phyloP scores from a whole-genome alignment of 2,113 vertebrate species.

The Alethe diademata region DNA sequence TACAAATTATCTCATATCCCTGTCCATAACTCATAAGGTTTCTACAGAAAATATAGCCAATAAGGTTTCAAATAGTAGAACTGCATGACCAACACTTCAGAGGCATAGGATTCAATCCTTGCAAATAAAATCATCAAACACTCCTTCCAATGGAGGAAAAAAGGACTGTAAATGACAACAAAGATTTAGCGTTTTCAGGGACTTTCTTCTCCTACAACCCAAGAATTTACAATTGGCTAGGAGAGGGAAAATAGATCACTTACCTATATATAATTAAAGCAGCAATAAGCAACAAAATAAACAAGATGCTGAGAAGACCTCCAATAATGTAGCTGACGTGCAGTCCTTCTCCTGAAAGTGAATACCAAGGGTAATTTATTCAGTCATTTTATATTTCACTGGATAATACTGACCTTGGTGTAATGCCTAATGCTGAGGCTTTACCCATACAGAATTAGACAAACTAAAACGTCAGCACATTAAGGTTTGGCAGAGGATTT shows the following conservation, averaged over 20 bases:
- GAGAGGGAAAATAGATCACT: not conserved
- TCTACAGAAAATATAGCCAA: not conserved
- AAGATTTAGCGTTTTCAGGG: not conserved
- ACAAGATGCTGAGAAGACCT: slow-evolving; percentile 88
- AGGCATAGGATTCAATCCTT: not conserved
- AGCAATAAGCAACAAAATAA: slow-evolving; percentile 88
- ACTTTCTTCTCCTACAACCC: not conserved
- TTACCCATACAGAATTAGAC: not conserved
- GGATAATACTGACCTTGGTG: not conserved
- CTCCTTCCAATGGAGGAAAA: not conserved
- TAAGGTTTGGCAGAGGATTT: not conserved
- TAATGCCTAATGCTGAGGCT: not conserved
- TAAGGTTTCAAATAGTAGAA: not conserved
- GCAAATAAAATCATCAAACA: not conserved
- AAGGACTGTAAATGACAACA: not conserved
- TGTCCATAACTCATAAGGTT: not conserved
- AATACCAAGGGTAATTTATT: not conserved
- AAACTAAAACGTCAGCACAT: not conserved
- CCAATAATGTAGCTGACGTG: slow-evolving; percentile 92
- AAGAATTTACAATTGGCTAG: not conserved
- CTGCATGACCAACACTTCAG: not conserved
- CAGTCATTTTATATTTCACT: not conserved
- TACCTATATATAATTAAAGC: slow-evolving; percentile 94
- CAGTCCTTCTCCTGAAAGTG: slow-evolving; percentile 86
- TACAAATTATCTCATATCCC: not conserved